Percentiles rank a stretch among this genome's conserved stretches.
These are phyloP conservation scores for Chrysaora quinquecirrha DNA, from an alignment of 30 jellyfish, hydroid and myxozoan genomes.

Conservation along the genomic window DNA sequence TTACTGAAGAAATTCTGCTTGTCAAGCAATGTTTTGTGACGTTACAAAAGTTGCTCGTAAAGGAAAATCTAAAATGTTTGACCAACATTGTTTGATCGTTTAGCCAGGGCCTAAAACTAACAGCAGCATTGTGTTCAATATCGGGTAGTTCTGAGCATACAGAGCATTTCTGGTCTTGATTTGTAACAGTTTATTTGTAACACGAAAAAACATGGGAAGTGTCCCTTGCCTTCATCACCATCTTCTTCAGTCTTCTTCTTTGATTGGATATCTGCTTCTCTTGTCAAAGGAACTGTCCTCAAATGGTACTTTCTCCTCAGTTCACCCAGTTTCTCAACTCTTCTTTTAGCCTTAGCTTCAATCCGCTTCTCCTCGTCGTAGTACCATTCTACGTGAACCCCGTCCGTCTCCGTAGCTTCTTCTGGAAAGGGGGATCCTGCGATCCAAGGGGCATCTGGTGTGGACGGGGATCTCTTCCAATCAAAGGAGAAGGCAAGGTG, in stretches of 20 bases:
- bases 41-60: no score
- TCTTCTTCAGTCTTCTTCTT: conserved; percentile 45
- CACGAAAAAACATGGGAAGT: no score
- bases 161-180: no score
- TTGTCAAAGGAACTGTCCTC: conserved; percentile 64
- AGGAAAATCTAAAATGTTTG: no score
- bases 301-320: conserved; percentile 65
- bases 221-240: conserved; percentile 57
- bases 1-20: no score
- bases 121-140: no score
- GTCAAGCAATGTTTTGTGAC: no score
- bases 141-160: no score
- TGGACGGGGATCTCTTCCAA: conserved; percentile 84
- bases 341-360: conserved; percentile 61
- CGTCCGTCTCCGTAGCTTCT: conserved; percentile 66
- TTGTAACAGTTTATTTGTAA: no score
- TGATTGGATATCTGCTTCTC: conserved; percentile 56
- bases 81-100: no score
- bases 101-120: no score
- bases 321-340: conserved; percentile 56
- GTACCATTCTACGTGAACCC: conserved; percentile 59
- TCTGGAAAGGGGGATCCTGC: conserved; percentile 71
- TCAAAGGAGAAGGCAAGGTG: conserved; percentile 86
- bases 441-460: conserved; percentile 95
- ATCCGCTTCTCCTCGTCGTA: conserved; percentile 76